Base-by-base conservation (phyloP, 2,113 vertebrate genomes). In the Toxotes chatareus region DNA sequence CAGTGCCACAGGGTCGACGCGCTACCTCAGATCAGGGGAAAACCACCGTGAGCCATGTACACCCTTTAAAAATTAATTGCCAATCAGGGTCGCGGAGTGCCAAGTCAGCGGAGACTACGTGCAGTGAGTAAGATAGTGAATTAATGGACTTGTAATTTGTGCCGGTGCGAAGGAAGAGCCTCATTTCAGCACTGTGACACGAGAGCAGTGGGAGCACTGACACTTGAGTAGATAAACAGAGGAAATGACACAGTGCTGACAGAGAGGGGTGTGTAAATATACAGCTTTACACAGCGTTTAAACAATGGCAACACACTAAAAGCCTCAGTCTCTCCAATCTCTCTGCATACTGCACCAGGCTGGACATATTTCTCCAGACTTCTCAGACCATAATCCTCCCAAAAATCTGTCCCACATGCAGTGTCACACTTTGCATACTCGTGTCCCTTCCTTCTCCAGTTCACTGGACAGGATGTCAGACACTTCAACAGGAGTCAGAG, bases 91-190 rank as follows among this genome's bases (percentile, higher is more conserved):
- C 2, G 27, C 53, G 10, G 63, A 40, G 73, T 80, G 59, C 47
- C 7, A 42, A 61, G 68, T 76, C 73, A 74, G 95, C 93, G 93
- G 92, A 93, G 96, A 95, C 95, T 95, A 94, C 91, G 93, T 95
- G 95, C 95, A 92, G 94, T 94, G 95, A 83, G 94, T 94, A 90
- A 91, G 83, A 86, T 92, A 88, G 96, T 95, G 95, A 97, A 97
- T 97, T 95, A 95, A 93, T 96, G 61, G 71, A 83, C 79, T 84
- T 81, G 78, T 87, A 91, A 88, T 91, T 79, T 80, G 68, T 80
- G 67, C 57, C 4, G 16, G 53, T 5, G 53, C 85, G 71, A 62
- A 79, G 65, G 34, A 60, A 79, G 55, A 55, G 75, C 59, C 84
- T 89, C 21, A 77, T 79, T 85, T 75, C 44, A 63, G 38, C 21